Evolutionary conservation across 2,113 vertebrate species (phyloP).

Genomic region (Lasiurus borealis): DNA sequence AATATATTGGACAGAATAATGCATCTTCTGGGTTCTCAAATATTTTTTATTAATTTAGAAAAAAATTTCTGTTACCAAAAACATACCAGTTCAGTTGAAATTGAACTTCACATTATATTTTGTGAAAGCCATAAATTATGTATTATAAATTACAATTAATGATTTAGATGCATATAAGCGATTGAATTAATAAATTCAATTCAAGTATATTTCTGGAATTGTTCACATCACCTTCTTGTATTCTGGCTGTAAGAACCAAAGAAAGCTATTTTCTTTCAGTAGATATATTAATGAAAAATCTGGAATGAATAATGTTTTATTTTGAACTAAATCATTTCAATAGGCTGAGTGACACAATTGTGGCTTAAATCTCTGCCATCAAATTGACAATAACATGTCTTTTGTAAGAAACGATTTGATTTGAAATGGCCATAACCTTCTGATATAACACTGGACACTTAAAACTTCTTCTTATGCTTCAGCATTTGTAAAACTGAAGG

Average conservation of each 20-base stretch:
- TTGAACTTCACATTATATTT: neutral
- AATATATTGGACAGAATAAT: neutral
- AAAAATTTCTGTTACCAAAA: neutral
- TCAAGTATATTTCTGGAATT: conserved; percentile 19
- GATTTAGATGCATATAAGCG: neutral
- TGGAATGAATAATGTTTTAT: conserved; percentile 65
- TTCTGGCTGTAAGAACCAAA: conserved; percentile 49
- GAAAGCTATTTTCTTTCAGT: conserved; percentile 44
- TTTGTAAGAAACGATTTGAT: conserved; percentile 63
- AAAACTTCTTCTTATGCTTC: conserved; percentile 72
- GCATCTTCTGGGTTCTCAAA: neutral
- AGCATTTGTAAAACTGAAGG: conserved; percentile 71
- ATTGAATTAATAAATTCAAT: conserved; percentile 37
- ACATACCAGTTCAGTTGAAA: neutral
- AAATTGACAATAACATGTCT: conserved; percentile 67
- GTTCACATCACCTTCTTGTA: neutral
- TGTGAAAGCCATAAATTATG: neutral
- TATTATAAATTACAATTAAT: conserved; percentile 51
- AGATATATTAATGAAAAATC: conserved; percentile 70
- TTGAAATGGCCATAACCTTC: conserved; percentile 54
- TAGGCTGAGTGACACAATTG: neutral
- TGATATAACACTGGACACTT: conserved; percentile 58
- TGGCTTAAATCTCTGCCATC: conserved; percentile 66
- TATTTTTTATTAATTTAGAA: neutral
- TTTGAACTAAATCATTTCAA: conserved; percentile 67